phyloP scores from a whole-genome alignment of 2,113 vertebrate species.

The Xiphias gladius region DNA sequence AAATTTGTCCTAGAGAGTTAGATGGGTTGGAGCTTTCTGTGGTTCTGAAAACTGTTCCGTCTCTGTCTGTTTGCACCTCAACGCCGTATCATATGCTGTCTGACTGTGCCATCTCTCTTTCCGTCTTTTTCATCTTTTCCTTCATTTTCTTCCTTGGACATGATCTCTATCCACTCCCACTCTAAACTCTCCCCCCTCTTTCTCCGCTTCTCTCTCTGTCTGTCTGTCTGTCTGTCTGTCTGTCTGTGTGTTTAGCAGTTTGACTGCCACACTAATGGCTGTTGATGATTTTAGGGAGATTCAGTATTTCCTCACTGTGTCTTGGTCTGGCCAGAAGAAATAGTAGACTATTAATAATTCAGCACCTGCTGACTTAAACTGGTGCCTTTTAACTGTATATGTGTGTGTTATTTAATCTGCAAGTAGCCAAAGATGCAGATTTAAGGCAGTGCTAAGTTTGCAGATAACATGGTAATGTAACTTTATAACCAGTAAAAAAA shows the following conservation, averaged over 20 bases:
- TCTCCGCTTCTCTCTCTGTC: not conserved
- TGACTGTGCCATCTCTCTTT: conserved; percentile 22
- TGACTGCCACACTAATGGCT: conserved; percentile 56
- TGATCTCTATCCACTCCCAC: not conserved
- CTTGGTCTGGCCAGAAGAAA: conserved; percentile 58
- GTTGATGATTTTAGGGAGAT: conserved; percentile 63
- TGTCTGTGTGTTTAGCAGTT: conserved; percentile 12
- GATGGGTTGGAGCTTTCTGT: conserved; percentile 22
- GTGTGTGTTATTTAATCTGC: conserved; percentile 45
- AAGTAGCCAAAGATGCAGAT: conserved; percentile 50
- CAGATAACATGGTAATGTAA: conserved; percentile 31
- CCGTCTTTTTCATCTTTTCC: conserved; percentile 49
- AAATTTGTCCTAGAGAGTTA: conserved; percentile 8
- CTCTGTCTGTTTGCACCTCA: conserved; percentile 6
- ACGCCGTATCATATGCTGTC: conserved; percentile 20
- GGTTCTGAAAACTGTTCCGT: not conserved
- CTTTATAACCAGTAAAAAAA: conserved; percentile 50
- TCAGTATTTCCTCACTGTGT: conserved; percentile 44
- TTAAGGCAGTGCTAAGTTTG: conserved; percentile 32
- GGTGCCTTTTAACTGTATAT: conserved; percentile 28
- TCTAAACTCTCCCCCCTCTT: not conserved
- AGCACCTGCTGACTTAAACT: conserved; percentile 58
- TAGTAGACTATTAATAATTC: conserved; percentile 64
- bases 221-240: not conserved
- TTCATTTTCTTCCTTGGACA: conserved; percentile 39